These are phyloP conservation scores for Zaprionus lachaisei DNA, from an alignment of 1,140 invertebrate species.

Conservation along the genomic window DNA sequence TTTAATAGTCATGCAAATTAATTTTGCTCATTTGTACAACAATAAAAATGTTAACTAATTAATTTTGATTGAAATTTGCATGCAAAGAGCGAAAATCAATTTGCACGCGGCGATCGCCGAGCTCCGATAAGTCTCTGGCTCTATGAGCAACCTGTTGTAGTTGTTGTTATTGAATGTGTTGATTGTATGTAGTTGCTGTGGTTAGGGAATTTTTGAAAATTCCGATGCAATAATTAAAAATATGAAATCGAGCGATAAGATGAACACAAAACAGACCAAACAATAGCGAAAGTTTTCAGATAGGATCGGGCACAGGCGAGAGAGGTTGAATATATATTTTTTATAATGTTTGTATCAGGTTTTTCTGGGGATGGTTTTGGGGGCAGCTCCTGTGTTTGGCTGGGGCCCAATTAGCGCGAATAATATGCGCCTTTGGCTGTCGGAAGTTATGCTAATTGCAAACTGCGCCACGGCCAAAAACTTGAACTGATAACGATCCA, in stretches of 20 bases:
- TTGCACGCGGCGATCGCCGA: slow-evolving; percentile 66
- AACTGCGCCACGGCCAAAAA: slow-evolving; percentile 26
- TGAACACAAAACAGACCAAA: slow-evolving; percentile 21
- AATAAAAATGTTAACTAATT: slow-evolving; percentile 84
- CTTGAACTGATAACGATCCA: slow-evolving; percentile 61
- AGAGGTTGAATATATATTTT: background rate
- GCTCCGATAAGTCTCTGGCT: slow-evolving; percentile 52
- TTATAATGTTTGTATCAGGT: background rate
- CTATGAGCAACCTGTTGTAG: slow-evolving; percentile 29
- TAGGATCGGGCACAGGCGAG: slow-evolving; percentile 10
- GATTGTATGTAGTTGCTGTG: slow-evolving; percentile 1
- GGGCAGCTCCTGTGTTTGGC: slow-evolving; percentile 1
- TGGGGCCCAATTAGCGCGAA: slow-evolving; percentile 58
- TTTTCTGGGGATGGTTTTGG: background rate
- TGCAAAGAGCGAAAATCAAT: slow-evolving; percentile 83
- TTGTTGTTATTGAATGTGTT: background rate
- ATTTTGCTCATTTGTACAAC: slow-evolving; percentile 84
- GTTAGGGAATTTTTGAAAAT: slow-evolving; percentile 37
- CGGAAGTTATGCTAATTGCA: slow-evolving; percentile 78
- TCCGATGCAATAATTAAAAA: slow-evolving; percentile 21
- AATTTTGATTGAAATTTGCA: slow-evolving; percentile 84
- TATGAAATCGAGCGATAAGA: slow-evolving; percentile 35
- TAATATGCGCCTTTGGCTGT: slow-evolving; percentile 58
- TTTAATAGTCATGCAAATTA: slow-evolving; percentile 83
- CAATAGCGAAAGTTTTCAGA: slow-evolving; percentile 54